Conservation (phyloP, 2,888 invertebrate species). For the Caenorhabditis sinica region DNA sequence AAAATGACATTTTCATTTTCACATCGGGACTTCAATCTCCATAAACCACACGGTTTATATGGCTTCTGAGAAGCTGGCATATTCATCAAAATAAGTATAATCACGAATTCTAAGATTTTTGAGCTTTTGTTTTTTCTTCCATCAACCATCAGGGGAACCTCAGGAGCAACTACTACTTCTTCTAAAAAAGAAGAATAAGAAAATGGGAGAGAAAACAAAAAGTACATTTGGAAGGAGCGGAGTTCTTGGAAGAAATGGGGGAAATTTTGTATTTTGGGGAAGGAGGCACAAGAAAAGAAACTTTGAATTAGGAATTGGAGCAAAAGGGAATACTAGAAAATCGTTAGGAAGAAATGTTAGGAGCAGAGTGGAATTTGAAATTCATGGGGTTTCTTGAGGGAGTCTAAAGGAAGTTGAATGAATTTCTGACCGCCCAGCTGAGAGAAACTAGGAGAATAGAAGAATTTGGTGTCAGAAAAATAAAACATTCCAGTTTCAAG, state of each 20-base stretch:
- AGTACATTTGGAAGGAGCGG: slow-evolving; percentile 15
- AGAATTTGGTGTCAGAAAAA: background rate
- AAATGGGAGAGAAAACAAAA: slow-evolving; percentile 1
- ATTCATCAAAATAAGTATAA: background rate
- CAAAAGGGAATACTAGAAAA: background rate
- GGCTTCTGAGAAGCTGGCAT: background rate
- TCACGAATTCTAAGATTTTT: background rate
- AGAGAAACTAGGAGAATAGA: background rate
- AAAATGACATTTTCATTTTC: background rate
- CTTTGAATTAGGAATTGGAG: slow-evolving; percentile 22
- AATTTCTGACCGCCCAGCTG: too few species aligned
- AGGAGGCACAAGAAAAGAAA: background rate
- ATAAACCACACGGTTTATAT: background rate
- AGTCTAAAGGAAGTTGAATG: background rate
- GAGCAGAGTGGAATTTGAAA: background rate
- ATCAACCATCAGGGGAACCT: too few species aligned
- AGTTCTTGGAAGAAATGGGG: slow-evolving; percentile 5
- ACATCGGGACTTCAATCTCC: slow-evolving; percentile 6
- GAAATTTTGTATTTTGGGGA: background rate
- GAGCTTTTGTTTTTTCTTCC: slow-evolving; percentile 4
- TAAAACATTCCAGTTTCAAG: too few species aligned
- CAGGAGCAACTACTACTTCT: too few species aligned
- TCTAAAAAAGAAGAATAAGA: background rate
- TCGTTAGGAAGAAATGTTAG: background rate
- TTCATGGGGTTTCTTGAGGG: background rate